phyloP scores from a whole-genome alignment of 2,888 invertebrate genomes.

The Therioaphis trifolii region DNA sequence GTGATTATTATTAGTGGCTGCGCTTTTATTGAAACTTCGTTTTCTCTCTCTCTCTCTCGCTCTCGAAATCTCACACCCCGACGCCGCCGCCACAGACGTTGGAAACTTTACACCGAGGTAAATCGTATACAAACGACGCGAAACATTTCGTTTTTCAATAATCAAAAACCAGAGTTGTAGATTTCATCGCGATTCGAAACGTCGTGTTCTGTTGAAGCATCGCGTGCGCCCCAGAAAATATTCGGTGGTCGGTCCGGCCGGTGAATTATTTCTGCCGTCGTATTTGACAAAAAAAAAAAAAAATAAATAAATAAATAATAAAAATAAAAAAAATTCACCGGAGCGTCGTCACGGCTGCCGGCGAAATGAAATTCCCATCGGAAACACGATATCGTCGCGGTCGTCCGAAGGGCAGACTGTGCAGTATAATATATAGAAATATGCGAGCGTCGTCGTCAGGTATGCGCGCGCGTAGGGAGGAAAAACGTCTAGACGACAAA shows the following conservation, averaged over 20 bases:
- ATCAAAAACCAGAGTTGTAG: not conserved
- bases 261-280: not conserved
- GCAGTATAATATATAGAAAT: too few species aligned
- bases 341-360: too few species aligned
- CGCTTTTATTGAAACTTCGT: not conserved
- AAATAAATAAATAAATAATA: too few species aligned
- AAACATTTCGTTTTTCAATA: not conserved
- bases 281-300: not conserved
- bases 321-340: too few species aligned
- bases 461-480: not conserved
- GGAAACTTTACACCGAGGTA: not conserved
- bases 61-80: too few species aligned
- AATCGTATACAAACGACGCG: not conserved
- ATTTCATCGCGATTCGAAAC: not conserved
- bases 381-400: not conserved
- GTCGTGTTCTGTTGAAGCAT: too few species aligned
- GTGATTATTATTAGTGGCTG: not conserved
- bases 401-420: not conserved
- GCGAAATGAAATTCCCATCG: not conserved
- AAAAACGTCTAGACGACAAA: slow-evolving; percentile 23
- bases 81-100: not conserved
- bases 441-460: not conserved
- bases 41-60: not conserved
- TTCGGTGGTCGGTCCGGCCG: not conserved
- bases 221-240: too few species aligned